Conservation (phyloP, 2,113 vertebrate genomes). For the Pavo muticus region DNA sequence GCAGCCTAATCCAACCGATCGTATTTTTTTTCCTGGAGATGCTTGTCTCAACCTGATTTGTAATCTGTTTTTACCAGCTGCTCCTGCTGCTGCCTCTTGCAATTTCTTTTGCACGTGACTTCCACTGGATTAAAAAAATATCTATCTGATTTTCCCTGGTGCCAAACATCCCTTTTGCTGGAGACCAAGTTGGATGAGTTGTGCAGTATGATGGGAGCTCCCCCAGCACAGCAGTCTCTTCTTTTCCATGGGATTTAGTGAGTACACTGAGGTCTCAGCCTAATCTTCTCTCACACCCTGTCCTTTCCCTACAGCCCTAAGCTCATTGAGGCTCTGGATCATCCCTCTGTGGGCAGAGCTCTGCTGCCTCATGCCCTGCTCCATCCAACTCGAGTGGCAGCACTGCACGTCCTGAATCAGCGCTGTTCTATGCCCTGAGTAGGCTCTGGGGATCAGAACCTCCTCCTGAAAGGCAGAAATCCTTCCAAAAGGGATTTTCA, state of each 20-base stretch:
- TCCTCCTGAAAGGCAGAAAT: slow-evolving; percentile 32
- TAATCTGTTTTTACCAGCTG: slow-evolving; percentile 55
- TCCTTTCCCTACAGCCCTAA: slow-evolving; percentile 23
- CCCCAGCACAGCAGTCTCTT: background rate
- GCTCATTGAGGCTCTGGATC: background rate
- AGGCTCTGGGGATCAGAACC: background rate
- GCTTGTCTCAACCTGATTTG: slow-evolving; percentile 35
- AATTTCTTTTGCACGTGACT: background rate
- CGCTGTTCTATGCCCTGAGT: background rate
- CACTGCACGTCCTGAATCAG: background rate
- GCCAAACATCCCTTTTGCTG: background rate
- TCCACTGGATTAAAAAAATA: background rate
- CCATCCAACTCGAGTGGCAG: slow-evolving; percentile 17
- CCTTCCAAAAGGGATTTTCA: slow-evolving; percentile 40
- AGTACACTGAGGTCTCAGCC: slow-evolving; percentile 11
- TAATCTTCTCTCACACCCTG: slow-evolving; percentile 44
- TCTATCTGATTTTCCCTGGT: background rate
- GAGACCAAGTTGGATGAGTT: background rate
- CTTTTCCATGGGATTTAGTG: slow-evolving; percentile 39
- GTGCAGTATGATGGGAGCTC: background rate
- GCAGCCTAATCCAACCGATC: slow-evolving; percentile 21
- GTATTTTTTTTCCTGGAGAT: background rate
- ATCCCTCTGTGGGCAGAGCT: slow-evolving; percentile 30
- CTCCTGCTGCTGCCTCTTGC: slow-evolving; percentile 39
- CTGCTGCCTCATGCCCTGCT: background rate